Percentiles rank a stretch among this genome's conserved stretches.
Evolutionary conservation across 2,888 invertebrate species (phyloP).

Genomic region (Notocelia uddmanniana): DNA sequence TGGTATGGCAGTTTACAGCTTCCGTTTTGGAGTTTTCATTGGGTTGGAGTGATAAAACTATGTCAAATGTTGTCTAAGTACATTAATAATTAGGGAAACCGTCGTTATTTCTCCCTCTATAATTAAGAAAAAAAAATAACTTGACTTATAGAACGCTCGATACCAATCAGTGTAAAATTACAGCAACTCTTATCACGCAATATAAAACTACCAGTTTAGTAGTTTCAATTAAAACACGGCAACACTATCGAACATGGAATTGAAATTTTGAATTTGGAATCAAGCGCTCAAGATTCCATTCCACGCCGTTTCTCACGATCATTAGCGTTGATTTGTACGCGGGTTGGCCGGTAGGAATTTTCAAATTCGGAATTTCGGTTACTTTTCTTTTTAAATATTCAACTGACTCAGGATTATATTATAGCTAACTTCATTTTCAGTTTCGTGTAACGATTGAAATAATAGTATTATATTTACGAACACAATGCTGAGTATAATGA

Average conservation of each 20-base stretch:
- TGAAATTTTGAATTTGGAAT: constrained; percentile 47
- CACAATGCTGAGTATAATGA: too few relatives aligned
- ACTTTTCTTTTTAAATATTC: constrained; percentile 20
- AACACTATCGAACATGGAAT: constrained; percentile 36
- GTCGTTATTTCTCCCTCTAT: not conserved
- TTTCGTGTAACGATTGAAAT: not conserved
- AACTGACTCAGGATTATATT: not conserved
- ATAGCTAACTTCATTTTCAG: not conserved
- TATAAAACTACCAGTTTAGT: constrained; percentile 24
- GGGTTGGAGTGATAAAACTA: too few relatives aligned
- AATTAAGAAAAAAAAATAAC: not conserved
- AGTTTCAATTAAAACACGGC: constrained; percentile 37
- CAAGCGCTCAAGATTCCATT: constrained; percentile 44
- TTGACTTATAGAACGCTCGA: not conserved
- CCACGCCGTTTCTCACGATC: constrained; percentile 48
- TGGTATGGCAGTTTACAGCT: too few relatives aligned
- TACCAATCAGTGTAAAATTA: not conserved
- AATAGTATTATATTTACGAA: too few relatives aligned
- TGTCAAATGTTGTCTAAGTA: too few relatives aligned
- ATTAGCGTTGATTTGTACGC: constrained; percentile 46
- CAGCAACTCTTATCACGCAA: not conserved
- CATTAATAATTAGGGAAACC: not conserved
- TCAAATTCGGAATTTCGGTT: constrained; percentile 40
- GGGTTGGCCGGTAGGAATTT: constrained; percentile 38
- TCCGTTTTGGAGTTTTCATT: too few relatives aligned